Evolutionary conservation across 2,888 invertebrate genomes (phyloP).

Genomic region (Latrodectus elegans): DNA sequence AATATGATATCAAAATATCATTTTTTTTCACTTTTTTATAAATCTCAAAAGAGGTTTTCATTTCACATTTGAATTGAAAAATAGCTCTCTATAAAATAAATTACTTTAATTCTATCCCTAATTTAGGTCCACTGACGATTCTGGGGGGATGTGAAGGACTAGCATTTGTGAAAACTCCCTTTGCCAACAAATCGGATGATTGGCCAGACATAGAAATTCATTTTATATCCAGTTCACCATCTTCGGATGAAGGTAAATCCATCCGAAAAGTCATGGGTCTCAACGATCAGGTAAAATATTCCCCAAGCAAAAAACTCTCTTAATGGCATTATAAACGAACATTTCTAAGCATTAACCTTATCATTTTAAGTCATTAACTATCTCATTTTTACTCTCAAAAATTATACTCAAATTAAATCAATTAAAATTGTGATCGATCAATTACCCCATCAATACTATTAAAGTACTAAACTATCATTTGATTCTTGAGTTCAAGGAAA

Average conservation of each 20-base stretch:
- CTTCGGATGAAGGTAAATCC: conserved; percentile 87
- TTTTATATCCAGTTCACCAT: conserved; percentile 87
- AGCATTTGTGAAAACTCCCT: conserved; percentile 90
- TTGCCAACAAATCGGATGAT: conserved; percentile 85
- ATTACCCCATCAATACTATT: too few species aligned
- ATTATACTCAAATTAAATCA: too few species aligned
- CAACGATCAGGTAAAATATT: conserved; percentile 77
- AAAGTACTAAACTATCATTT: too few species aligned
- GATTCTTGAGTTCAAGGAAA: too few species aligned
- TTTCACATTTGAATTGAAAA: too few species aligned
- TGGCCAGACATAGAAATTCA: conserved; percentile 95
- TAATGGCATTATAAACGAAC: too few species aligned
- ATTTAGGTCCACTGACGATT: conserved; percentile 81
- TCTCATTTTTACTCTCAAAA: not conserved
- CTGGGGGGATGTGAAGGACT: conserved; percentile 89
- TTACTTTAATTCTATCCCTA: not conserved
- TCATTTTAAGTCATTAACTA: not conserved
- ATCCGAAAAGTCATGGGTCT: conserved; percentile 86
- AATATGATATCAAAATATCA: too few species aligned
- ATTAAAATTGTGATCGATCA: too few species aligned
- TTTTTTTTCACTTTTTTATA: too few species aligned
- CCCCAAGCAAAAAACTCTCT: not conserved
- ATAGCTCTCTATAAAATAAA: too few species aligned
- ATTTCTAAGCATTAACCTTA: not conserved
- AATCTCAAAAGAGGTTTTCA: too few species aligned